Evolutionary conservation across 2,888 invertebrate species (phyloP), one percentile per base, ranked within the genome.

Genomic region (Phania funesta): DNA sequence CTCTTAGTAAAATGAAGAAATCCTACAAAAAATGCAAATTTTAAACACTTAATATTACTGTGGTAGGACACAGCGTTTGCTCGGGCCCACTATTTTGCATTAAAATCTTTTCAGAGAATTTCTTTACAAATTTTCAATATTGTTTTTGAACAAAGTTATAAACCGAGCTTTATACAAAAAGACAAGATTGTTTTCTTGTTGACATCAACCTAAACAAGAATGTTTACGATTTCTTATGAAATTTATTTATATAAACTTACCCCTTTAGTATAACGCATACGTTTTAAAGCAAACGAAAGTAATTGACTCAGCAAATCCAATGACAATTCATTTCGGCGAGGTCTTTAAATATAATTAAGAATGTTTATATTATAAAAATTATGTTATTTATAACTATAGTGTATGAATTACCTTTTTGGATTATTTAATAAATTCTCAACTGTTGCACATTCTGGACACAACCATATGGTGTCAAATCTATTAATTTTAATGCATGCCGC

Each of bases 391-490:
- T 44, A 13, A 22, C 48, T 41, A 67, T 32, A 22, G 1, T n/a
- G 67, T 26, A 13, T 1, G 20, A 41, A n/a, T 22, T 87, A 90
- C 90, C 87, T 88, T 83, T 89, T 90, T 26, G 87, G 86, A 65
- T 86, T 85, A 68, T 81, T 87, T 26, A 87, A 83, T 3, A 86
- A 86, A 81, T 85, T 87, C 83, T 96, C 91, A 62, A 96, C 93
- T 7, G 92, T 90, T 83, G 94, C 92, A 90, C 98, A 99, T 90
- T 98, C 98, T 0, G 96, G 95, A 88, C 98, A 98, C 60, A 95
- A 94, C 97, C 97, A 97, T 86, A 92, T 91, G 87, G 92, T 91
- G 86, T 88, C 92, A 74, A 92, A 89, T 41, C 89, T 89, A 58
- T 91, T 90, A 2, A 91, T 88, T 77, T 92, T 92, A 77, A 95